Evolutionary conservation across 2,888 invertebrate genomes (phyloP).

Genomic region (Amphipyra tragopoginis): DNA sequence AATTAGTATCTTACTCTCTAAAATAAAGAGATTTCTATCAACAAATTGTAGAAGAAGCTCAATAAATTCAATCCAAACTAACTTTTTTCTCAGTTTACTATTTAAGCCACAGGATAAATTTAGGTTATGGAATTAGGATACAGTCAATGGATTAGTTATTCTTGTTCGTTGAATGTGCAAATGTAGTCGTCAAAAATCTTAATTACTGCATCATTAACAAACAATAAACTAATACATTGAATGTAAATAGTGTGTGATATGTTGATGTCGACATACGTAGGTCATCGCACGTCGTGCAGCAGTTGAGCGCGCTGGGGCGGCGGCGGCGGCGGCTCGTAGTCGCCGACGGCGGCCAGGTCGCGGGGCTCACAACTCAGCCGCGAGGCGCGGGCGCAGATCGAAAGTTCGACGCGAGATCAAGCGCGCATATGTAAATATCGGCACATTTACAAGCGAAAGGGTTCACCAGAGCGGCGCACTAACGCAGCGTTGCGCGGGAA

Average conservation of each 20-base stretch:
- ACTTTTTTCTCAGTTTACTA: background rate
- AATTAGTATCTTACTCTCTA: background rate
- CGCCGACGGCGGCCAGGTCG: constrained; percentile 71
- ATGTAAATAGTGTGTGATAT: constrained; percentile 33
- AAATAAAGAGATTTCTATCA: background rate
- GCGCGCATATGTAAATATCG: constrained; percentile 90
- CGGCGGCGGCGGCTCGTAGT: constrained; percentile 68
- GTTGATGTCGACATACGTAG: constrained; percentile 81
- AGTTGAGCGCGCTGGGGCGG: constrained; percentile 81
- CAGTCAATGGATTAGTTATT: constrained; percentile 19
- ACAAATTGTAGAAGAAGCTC: background rate
- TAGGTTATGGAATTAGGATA: background rate
- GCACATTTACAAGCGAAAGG: constrained; percentile 90
- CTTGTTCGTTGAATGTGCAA: background rate
- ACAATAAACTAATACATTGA: constrained; percentile 24
- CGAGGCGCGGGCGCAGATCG: constrained; percentile 85
- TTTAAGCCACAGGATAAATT: background rate
- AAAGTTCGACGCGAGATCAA: constrained; percentile 88
- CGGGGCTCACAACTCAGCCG: constrained; percentile 75
- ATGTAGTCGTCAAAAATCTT: constrained; percentile 4
- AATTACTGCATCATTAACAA: constrained; percentile 11
- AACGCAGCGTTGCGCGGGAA: constrained; percentile 90
- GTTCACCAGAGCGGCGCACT: constrained; percentile 90
- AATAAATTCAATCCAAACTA: background rate
- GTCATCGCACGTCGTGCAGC: constrained; percentile 84